Evolutionary conservation across 2,113 vertebrate species (phyloP).

Genomic region (Caretta caretta): DNA sequence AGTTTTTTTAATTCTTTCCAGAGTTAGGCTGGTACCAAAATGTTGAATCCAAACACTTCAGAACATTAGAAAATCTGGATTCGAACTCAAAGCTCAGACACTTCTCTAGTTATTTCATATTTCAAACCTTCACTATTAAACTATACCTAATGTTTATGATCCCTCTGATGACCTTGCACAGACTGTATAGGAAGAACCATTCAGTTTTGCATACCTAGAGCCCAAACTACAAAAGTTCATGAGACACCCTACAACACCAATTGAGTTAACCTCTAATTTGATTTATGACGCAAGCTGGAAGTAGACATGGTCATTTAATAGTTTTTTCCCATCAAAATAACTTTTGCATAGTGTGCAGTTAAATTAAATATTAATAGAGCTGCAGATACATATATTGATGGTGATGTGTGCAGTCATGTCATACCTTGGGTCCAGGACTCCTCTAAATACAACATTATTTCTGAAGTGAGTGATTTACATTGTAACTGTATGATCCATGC

Average conservation of each 20-base stretch:
- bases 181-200: neutral
- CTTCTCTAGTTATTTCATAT: neutral
- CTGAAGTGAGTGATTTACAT: conserved; percentile 56
- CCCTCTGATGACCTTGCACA: neutral
- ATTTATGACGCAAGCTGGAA: conserved; percentile 19
- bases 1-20: neutral
- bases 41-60: neutral
- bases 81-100: neutral
- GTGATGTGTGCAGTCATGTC: neutral
- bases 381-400: conserved; percentile 22
- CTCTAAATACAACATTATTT: conserved; percentile 50
- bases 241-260: neutral
- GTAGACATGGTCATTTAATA: conserved; percentile 26
- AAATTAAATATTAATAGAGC: conserved; percentile 49
- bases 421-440: conserved; percentile 26
- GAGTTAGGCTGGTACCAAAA: neutral
- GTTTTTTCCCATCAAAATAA: neutral
- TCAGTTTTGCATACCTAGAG: neutral
- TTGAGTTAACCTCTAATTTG: neutral
- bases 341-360: conserved; percentile 23
- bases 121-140: conserved; percentile 5
- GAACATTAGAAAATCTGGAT: neutral
- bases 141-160: neutral
- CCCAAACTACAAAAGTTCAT: neutral
- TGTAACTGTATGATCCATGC: neutral